Base-by-base conservation (phyloP, 1,140 invertebrate species). In the Sinella curviseta region DNA sequence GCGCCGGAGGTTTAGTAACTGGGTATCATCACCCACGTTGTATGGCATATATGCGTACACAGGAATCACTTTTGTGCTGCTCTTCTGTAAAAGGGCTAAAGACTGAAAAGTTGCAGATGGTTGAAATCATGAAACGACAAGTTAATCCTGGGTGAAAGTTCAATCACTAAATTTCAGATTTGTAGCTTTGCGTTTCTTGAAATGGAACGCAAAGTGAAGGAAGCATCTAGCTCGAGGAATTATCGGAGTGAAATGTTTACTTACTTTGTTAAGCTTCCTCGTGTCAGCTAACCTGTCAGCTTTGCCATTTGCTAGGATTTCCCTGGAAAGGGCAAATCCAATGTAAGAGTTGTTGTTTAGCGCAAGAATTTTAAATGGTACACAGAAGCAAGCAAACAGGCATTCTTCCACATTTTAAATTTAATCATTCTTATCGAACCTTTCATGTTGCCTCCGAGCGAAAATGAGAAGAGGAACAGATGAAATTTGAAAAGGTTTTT, bases 111-210 rank as follows among this genome's bases (percentile, higher is more conserved):
- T 60, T 60, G 3, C 57, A 60, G 57, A 60, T 60, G 57, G 12
- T 12, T 60, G 57, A 26, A 60, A 60, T 60, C 57, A 60, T 26
- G 24, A 26, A 60, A 60, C 57, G 57, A 60, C 57, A 60, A 60
- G 57, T 60, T 60, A 60, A 60, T 60, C 57, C 57, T 60, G 57
- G 57, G 57, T 60, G 57, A 60, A 60, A 60, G 57, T 60, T 60
- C 57, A 60, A 60, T 60, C 12, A 60, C 57, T 60, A 60, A 48
- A 48, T n/a, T n/a, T 48, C 20, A 48, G 20, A 48, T 48, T 48
- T 48, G 8, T 48, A 8, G 20, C 8, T 48, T 20, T 48, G 8
- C 20, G 8, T 20, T 48, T 20, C 39, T 48, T 48, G n/a, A n/a
- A n/a, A 48, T 48, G 39, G 39, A 48, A 48, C 8, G 39, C 39